Evolutionary conservation across 2,113 vertebrate species (phyloP).

Genomic region (Corythornis madagascariensis): DNA sequence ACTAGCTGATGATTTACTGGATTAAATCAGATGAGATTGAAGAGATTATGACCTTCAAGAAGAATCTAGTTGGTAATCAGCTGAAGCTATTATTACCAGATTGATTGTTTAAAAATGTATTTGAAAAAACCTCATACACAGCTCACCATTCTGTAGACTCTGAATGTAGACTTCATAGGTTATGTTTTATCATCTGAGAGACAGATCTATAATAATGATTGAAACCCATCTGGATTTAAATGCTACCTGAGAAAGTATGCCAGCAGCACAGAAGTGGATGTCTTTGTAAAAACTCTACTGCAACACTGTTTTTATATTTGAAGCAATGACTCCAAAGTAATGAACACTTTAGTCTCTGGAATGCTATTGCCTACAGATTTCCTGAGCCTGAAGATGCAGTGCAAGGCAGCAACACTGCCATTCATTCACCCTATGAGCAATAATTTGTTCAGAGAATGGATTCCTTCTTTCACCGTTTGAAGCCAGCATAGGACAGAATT

Average conservation of each 20-base stretch:
- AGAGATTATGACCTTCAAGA: not conserved
- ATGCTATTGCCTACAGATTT: not conserved
- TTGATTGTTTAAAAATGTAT: not conserved
- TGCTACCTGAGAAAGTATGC: not conserved
- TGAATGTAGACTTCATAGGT: not conserved
- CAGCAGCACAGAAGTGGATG: not conserved
- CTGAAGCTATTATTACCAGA: not conserved
- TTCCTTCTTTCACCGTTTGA: not conserved
- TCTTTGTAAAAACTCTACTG: not conserved
- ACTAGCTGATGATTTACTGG: not conserved
- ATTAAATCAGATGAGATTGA: not conserved
- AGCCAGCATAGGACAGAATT: not conserved
- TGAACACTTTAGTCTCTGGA: not conserved
- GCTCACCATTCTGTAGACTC: not conserved
- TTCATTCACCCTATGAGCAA: not conserved
- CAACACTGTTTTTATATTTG: fast-evolving
- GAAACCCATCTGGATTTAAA: not conserved
- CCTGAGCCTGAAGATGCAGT: not conserved
- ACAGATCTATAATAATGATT: not conserved
- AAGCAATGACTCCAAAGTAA: not conserved
- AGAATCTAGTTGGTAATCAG: not conserved
- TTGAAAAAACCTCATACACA: not conserved
- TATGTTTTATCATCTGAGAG: not conserved
- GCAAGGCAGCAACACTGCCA: not conserved
- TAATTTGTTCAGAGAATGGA: not conserved